phyloP scores from a whole-genome alignment of 2,888 invertebrate genomes.

The Gibbula magus region DNA sequence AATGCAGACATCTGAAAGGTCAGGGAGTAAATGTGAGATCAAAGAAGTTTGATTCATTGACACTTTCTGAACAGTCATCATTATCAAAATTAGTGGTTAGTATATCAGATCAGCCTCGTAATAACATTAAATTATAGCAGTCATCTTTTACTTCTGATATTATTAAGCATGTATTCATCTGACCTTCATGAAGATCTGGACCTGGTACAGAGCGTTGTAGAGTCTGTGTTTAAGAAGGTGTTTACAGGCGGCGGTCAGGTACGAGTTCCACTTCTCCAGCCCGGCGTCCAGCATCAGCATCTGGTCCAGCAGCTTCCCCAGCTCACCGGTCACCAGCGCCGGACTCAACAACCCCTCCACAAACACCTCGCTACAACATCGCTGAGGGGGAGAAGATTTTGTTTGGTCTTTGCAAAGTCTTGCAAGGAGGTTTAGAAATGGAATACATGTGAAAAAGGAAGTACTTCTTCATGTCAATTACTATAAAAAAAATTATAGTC shows the following conservation, averaged over 20 bases:
- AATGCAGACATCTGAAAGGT: no score
- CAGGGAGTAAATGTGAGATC: no score
- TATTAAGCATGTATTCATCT: neutral
- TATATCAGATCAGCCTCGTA: no score
- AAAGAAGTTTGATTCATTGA: no score
- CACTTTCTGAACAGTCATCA: no score
- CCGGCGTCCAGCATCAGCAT: slow-evolving; percentile 70
- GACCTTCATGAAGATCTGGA: slow-evolving; percentile 76
- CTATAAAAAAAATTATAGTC: neutral
- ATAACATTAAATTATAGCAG: no score
- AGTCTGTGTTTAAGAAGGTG: slow-evolving; percentile 68
- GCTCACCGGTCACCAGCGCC: slow-evolving; percentile 64
- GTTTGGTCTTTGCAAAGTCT: no score
- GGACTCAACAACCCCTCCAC: slow-evolving; percentile 72
- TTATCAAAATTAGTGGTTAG: no score
- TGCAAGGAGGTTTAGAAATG: neutral
- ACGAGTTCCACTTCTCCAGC: slow-evolving; percentile 67
- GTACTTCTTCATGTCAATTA: neutral
- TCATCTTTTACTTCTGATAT: neutral
- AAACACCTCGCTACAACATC: slow-evolving; percentile 71
- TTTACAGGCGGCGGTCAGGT: slow-evolving; percentile 72
- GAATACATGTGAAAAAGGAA: neutral
- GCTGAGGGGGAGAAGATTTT: slow-evolving; percentile 44
- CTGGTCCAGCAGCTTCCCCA: slow-evolving; percentile 67
- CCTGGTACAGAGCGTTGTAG: slow-evolving; percentile 71